Base-by-base conservation (phyloP, 2,113 vertebrate genomes). In the Poicephalus meyeri region DNA sequence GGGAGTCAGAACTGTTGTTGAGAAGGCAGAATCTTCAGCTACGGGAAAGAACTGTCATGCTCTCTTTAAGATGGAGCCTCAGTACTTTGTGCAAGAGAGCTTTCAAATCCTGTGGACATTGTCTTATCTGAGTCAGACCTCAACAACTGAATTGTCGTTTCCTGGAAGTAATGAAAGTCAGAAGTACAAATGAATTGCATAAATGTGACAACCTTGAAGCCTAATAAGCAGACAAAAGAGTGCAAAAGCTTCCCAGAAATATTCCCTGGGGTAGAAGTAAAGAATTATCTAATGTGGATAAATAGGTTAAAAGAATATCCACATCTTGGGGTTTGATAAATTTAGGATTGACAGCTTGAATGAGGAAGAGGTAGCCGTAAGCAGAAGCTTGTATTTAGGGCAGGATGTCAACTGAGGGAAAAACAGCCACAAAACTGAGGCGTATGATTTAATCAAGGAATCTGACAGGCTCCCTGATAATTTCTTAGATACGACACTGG, bases 361-460 rank as follows among this genome's bases (percentile, higher is more conserved):
- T 71, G 95, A 96, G 82, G 84, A 81, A 94, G 82, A 95, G 77
- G 89, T 95, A 97, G 97, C 98, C 97, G 95, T 98, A 96, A 98
- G 97, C 96, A 97, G 96, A 96, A 96, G 92, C 80, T 97, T 96
- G 84, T 88, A 96, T 96, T 97, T 96, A 98, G 97, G 97, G 96
- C 37, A 13, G 97, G 95, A 98, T 98, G 97, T 97, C 96, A 98
- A 97, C 93, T 86, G 96, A 89, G 92, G 71, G 91, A 69, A 86
- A 92, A 87, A 66, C 60, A 41, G 42, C 72, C 95, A 91, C 86
- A 87, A 95, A 95, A 91, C 93, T 94, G 86, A 94, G 94, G 93
- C 66, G n/a, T 97, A 91, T 91, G 95, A 98, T 98, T 96, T 96
- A 97, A 98, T 97, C 96, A 96, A 92, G 85, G 56, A 95, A 95